Evolutionary conservation across 2,888 invertebrate genomes (phyloP).

Genomic region (Agriopis aurantiaria): DNA sequence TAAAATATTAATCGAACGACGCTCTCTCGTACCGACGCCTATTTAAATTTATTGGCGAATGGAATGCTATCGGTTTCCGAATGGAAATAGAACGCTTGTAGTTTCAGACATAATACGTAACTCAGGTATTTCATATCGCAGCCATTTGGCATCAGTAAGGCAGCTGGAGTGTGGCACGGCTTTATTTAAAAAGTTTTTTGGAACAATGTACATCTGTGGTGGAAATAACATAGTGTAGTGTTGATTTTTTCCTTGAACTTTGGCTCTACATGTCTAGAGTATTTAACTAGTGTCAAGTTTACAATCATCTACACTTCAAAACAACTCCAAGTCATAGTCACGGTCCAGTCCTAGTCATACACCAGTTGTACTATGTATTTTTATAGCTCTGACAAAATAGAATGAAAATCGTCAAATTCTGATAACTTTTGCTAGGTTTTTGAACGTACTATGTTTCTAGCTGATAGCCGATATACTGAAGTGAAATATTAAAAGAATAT

Average conservation of each 20-base stretch:
- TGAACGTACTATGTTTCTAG: no score
- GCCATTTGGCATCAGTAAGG: slow-evolving; percentile 46
- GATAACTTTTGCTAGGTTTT: no score
- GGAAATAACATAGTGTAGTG: background rate
- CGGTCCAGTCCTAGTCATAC: no score
- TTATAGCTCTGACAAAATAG: no score
- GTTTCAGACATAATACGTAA: slow-evolving; percentile 49
- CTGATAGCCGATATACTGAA: no score
- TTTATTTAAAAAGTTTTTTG: slow-evolving; percentile 30
- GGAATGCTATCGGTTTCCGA: slow-evolving; percentile 55
- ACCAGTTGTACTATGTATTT: no score
- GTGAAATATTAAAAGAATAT: no score
- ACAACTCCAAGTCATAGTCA: no score
- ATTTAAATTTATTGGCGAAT: slow-evolving; percentile 57
- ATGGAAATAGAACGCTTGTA: slow-evolving; percentile 57
- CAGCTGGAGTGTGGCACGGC: slow-evolving; percentile 39
- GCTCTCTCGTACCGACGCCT: slow-evolving; percentile 48
- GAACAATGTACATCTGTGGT: background rate
- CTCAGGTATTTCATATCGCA: slow-evolving; percentile 48
- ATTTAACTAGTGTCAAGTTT: no score
- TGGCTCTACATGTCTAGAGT: background rate
- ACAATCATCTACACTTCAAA: no score
- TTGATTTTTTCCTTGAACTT: background rate
- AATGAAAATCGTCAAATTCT: no score
- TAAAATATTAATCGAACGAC: slow-evolving; percentile 51